These are phyloP conservation scores for Pangasius mekongensis DNA, from an alignment of 2,797 vertebrate species.

Conservation along the genomic window DNA sequence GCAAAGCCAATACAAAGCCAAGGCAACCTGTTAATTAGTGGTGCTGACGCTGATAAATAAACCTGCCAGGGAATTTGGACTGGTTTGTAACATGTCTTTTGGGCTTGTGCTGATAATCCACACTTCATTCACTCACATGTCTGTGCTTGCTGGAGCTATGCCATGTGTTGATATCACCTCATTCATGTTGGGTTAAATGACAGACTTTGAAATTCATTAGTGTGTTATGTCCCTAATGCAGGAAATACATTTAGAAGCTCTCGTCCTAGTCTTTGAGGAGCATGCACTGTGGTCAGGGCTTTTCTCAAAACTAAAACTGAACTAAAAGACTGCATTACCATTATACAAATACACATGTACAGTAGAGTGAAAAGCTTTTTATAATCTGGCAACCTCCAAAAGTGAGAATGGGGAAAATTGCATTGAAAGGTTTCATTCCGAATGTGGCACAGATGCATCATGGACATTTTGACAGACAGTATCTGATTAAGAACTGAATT, in stretches of 20 bases:
- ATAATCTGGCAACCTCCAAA: not conserved
- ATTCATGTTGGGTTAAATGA: constrained; percentile 29
- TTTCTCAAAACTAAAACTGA: not conserved
- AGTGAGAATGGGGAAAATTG: not conserved
- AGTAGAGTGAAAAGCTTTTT: not conserved
- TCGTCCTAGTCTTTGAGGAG: not conserved
- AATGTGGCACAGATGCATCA: not conserved
- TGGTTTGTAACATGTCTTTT: constrained; percentile 3
- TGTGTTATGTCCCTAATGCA: constrained; percentile 26
- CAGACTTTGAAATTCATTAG: constrained; percentile 28
- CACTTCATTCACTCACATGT: constrained; percentile 25
- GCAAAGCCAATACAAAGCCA: constrained; percentile 14
- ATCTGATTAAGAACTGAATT: not conserved
- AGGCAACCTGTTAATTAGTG: constrained; percentile 19
- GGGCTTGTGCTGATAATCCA: constrained; percentile 12
- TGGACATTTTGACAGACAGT: not conserved
- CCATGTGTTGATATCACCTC: constrained; percentile 16
- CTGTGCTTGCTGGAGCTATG: constrained; percentile 38
- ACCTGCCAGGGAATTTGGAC: constrained; percentile 22
- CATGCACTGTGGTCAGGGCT: not conserved
- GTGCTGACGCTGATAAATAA: constrained; percentile 28
- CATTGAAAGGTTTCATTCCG: not conserved
- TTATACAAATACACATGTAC: not conserved
- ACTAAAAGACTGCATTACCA: not conserved
- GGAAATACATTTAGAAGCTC: constrained; percentile 15